Evolutionary conservation across 2,888 invertebrate genomes (phyloP).

Genomic region (Odontomyia ornata): DNA sequence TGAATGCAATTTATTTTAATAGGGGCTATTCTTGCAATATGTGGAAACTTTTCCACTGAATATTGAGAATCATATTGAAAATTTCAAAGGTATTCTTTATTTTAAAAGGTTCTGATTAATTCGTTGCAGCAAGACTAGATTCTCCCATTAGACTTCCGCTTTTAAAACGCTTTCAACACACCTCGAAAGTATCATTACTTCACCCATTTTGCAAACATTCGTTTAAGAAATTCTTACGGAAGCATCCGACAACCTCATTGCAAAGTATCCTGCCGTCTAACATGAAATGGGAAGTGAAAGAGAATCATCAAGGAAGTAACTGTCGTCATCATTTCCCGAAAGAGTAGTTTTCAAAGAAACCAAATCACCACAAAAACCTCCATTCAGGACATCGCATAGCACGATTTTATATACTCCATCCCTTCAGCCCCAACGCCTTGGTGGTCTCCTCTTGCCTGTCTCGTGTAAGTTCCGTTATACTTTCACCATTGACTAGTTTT

Average conservation of each 20-base stretch:
- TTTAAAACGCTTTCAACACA: too few relatives aligned
- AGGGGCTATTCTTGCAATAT: too few relatives aligned
- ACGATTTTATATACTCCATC: background rate
- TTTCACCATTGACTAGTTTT: background rate
- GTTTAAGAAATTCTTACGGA: background rate
- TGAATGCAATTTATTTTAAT: too few relatives aligned
- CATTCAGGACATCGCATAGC: constrained; percentile 4
- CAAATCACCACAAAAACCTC: constrained; percentile 47
- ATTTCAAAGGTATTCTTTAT: too few relatives aligned
- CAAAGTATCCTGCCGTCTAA: background rate
- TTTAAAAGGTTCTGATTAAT: too few relatives aligned
- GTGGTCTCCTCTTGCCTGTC: background rate
- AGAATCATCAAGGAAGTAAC: constrained; percentile 47
- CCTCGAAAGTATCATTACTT: too few relatives aligned
- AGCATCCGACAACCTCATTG: background rate
- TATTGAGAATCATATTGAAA: too few relatives aligned
- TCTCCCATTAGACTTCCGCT: too few relatives aligned
- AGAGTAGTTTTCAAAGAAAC: constrained; percentile 46
- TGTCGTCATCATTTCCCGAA: constrained; percentile 50
- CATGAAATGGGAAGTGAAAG: too few relatives aligned
- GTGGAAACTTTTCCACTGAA: too few relatives aligned
- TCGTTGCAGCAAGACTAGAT: too few relatives aligned
- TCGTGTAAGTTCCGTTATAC: background rate
- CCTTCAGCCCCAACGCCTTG: background rate
- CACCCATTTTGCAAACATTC: too few relatives aligned